These are phyloP conservation scores for Brachyhypopomus gauderio DNA, from an alignment of 2,113 vertebrate genomes.

Conservation along the genomic window DNA sequence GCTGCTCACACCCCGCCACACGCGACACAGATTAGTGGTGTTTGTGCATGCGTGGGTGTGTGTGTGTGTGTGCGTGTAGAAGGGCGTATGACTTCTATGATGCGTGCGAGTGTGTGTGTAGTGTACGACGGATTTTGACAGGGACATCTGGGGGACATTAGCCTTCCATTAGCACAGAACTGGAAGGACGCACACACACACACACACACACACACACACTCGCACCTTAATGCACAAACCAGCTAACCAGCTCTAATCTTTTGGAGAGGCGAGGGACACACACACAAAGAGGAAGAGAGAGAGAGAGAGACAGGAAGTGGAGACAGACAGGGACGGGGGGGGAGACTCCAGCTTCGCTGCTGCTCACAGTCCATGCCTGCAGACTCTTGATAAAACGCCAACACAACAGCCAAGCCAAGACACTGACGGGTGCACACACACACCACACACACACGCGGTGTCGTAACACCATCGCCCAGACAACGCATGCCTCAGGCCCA, in stretches of 20 bases:
- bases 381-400: constrained; percentile 51
- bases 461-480: constrained; percentile 37
- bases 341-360: constrained; percentile 35
- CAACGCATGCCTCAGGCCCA: constrained; percentile 55
- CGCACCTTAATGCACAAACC: constrained; percentile 17
- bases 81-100: constrained; percentile 4
- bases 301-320: constrained; percentile 8
- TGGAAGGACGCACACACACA: constrained; percentile 15
- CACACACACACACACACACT: constrained; percentile 22
- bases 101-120: constrained; percentile 2
- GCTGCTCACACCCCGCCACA: constrained; percentile 38
- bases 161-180: constrained; percentile 52
- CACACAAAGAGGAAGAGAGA: constrained; percentile 17
- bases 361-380: constrained; percentile 32
- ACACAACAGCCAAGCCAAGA: constrained; percentile 49
- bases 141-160: constrained; percentile 56
- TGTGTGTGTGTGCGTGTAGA: constrained; percentile 8
- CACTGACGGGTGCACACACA: constrained; percentile 41
- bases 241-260: constrained; percentile 3
- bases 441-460: constrained; percentile 15
- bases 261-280: neutral
- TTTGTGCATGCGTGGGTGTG: constrained; percentile 8
- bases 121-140: constrained; percentile 39
- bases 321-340: constrained; percentile 9
- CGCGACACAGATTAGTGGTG: constrained; percentile 37